phyloP scores from a whole-genome alignment of 2,113 vertebrate species.

The Aspidoscelis tigris region DNA sequence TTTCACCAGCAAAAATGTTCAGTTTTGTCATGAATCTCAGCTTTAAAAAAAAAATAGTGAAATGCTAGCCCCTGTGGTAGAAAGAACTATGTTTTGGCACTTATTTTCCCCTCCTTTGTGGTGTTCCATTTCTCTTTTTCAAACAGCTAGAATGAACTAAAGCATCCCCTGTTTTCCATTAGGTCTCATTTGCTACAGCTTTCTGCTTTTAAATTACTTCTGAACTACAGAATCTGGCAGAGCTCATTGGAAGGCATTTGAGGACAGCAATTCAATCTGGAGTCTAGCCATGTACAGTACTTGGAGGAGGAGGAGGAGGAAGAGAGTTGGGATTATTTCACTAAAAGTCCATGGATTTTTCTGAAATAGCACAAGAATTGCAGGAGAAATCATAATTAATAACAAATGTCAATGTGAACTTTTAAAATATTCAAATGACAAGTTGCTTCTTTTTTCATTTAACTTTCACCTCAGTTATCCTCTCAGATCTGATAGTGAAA shows the following conservation, averaged over 20 bases:
- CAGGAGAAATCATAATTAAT: conserved; percentile 58
- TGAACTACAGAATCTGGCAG: conserved; percentile 82
- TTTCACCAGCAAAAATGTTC: conserved; percentile 34
- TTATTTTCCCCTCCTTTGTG: conserved; percentile 48
- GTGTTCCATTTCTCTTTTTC: conserved; percentile 68
- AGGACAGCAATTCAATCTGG: conserved; percentile 84
- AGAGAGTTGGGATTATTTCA: conserved; percentile 79
- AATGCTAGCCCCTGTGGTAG: conserved; percentile 46
- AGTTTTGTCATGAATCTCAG: conserved; percentile 37
- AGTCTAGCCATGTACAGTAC: conserved; percentile 82
- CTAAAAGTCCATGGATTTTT: conserved; percentile 74
- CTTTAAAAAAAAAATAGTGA: conserved; percentile 37
- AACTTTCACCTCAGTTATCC: conserved; percentile 27
- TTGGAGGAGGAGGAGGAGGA: conserved; percentile 76
- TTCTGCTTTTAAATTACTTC: conserved; percentile 86
- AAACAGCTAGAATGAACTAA: conserved; percentile 70
- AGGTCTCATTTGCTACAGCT: conserved; percentile 84
- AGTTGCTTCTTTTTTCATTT: conserved; percentile 62
- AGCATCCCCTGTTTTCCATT: conserved; percentile 82
- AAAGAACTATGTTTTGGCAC: conserved; percentile 49
- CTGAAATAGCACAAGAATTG: conserved; percentile 69
- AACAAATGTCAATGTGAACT: conserved; percentile 63
- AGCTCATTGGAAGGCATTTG: conserved; percentile 80
- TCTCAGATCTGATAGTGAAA: conserved; percentile 51
- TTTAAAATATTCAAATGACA: conserved; percentile 68